Evolutionary conservation across 2,797 vertebrate species (phyloP), one percentile per base, ranked within the genome.

Genomic region (Cheirogaleus major): DNA sequence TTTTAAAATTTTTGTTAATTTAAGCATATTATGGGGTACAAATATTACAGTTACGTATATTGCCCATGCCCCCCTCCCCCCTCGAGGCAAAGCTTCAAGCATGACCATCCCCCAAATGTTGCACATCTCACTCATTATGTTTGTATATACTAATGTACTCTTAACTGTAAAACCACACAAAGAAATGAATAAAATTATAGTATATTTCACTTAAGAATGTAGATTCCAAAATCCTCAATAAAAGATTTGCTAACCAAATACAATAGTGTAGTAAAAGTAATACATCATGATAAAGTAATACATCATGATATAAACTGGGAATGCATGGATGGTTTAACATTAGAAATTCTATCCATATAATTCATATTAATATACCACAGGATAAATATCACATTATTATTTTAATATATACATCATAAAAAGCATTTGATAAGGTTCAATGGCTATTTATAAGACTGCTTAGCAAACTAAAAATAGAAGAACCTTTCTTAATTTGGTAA

Each of bases 401-500:
- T 72, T 79, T 59, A 84, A 84, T 30, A 83, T 52, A 89, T 78
- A 10, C 25, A 89, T 73, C 43, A 84, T 80, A 85, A 92, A 88
- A 72, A 52, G 1, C 27, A 96, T 50, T 61, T 92, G 76, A 50
- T 41, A 38, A n/a, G 45, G 17, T 59, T 43, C 32, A 59, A 48
- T 57, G 81, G 11, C 8, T 91, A 73, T 84, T 91, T 93, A 91
- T n/a, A 78, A 89, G 45, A 50, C 41, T 57, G 30, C 4, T n/a
- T n/a, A 48, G 38, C 17, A 73, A 89, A 45, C 45, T 83, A 65
- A 72, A 87, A 83, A 35, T 13, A 63, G 76, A 95, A 92, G 57
- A 91, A 87, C 20, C 7, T 90, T 75, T 61, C 27, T 80, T 92
- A 92, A 82, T 41, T 82, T 91, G 30, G 20, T 72, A 78, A 96